Conservation (phyloP, 2,113 vertebrate genomes). For the Erythrocercus mccallii region DNA sequence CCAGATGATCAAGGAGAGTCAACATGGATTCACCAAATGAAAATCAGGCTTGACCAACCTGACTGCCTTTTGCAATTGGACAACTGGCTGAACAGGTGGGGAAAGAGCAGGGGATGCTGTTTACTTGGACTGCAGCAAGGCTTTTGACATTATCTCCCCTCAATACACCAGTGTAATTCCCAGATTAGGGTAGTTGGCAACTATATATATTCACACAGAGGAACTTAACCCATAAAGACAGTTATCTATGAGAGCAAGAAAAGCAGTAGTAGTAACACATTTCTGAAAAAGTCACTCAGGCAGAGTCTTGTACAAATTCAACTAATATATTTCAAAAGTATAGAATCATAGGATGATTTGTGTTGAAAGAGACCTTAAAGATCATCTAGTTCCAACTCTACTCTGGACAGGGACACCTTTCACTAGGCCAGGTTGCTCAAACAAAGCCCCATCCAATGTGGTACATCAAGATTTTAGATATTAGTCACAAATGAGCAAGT, state of each 20-base stretch:
- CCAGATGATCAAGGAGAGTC: background rate
- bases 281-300: background rate
- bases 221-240: background rate
- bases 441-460: background rate
- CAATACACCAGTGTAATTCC: background rate
- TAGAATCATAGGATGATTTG: background rate
- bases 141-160: background rate
- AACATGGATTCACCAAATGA: background rate
- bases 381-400: background rate
- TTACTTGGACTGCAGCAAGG: background rate
- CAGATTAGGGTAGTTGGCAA: background rate
- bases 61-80: background rate
- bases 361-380: background rate
- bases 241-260: background rate
- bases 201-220: background rate
- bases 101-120: background rate
- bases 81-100: background rate
- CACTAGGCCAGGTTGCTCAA: background rate
- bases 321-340: background rate
- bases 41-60: background rate
- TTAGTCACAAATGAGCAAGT: constrained; percentile 42
- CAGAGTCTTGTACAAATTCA: background rate
- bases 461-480: constrained; percentile 22
- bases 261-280: background rate
- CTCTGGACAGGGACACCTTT: background rate